Percentiles rank a stretch among this genome's conserved stretches.
phyloP scores from a whole-genome alignment of 2,113 vertebrate genomes.

The Prolemur simus region DNA sequence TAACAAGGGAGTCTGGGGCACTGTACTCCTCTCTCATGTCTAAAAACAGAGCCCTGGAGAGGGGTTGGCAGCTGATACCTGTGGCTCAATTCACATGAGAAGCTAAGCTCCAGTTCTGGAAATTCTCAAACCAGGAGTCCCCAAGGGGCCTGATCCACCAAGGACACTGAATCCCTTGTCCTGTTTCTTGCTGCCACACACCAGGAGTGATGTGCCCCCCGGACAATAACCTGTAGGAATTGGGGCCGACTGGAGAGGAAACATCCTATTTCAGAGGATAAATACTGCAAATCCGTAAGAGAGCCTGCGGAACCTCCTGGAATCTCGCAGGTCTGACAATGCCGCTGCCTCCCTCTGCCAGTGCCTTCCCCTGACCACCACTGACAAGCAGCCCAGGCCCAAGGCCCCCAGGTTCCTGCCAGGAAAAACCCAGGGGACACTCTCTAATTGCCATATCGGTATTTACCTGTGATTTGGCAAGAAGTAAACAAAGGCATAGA shows the following conservation, averaged over 20 bases:
- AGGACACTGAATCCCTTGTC: background rate
- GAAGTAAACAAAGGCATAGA: background rate
- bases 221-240: background rate
- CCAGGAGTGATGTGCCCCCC: background rate
- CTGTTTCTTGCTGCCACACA: background rate
- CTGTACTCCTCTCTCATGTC: background rate
- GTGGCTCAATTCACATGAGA: background rate
- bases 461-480: background rate
- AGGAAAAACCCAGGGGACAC: background rate
- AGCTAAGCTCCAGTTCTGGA: background rate
- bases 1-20: background rate
- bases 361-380: accelerated
- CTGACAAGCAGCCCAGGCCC: background rate
- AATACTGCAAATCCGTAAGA: background rate
- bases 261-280: background rate
- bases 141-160: background rate
- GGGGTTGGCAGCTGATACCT: background rate
- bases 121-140: background rate
- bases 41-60: background rate
- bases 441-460: background rate
- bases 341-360: background rate
- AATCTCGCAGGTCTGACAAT: background rate
- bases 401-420: background rate
- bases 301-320: background rate
- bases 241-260: background rate